These are phyloP conservation scores for Eulithis testata DNA, from an alignment of 2,888 invertebrate genomes.

Conservation along the genomic window DNA sequence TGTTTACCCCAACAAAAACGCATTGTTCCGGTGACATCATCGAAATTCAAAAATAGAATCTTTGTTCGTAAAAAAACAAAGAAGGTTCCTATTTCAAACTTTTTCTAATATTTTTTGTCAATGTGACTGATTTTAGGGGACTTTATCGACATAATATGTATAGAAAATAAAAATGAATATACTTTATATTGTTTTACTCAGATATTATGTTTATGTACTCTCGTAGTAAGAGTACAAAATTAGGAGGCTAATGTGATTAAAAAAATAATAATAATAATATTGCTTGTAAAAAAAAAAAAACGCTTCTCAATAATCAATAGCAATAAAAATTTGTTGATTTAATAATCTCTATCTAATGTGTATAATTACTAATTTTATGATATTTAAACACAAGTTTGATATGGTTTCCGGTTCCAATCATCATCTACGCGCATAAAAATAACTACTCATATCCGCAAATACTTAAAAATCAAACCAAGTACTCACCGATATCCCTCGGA, in stretches of 20 bases:
- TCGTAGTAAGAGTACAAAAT: background rate
- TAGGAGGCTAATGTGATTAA: no score
- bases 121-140: slow-evolving; percentile 35
- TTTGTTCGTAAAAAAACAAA: slow-evolving; percentile 66
- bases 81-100: slow-evolving; percentile 45
- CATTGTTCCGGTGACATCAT: slow-evolving; percentile 69
- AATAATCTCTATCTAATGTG: slow-evolving; percentile 4
- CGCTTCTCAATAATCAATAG: slow-evolving; percentile 2
- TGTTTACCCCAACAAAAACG: slow-evolving; percentile 64
- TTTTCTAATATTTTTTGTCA: slow-evolving; percentile 35
- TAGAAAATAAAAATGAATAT: slow-evolving; percentile 37
- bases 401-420: slow-evolving; percentile 36
- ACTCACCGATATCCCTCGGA: slow-evolving; percentile 42
- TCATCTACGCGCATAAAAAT: slow-evolving; percentile 36
- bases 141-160: slow-evolving; percentile 34
- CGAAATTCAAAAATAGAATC: slow-evolving; percentile 73
- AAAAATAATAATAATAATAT: background rate
- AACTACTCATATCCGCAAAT: slow-evolving; percentile 37
- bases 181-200: no score
- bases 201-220: no score
- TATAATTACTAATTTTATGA: slow-evolving; percentile 24
- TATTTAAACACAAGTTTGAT: slow-evolving; percentile 28
- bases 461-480: slow-evolving; percentile 34
- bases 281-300: background rate
- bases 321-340: slow-evolving; percentile 14